phyloP scores from a whole-genome alignment of 2,888 invertebrate species.

The Oligia fasciuncula region DNA sequence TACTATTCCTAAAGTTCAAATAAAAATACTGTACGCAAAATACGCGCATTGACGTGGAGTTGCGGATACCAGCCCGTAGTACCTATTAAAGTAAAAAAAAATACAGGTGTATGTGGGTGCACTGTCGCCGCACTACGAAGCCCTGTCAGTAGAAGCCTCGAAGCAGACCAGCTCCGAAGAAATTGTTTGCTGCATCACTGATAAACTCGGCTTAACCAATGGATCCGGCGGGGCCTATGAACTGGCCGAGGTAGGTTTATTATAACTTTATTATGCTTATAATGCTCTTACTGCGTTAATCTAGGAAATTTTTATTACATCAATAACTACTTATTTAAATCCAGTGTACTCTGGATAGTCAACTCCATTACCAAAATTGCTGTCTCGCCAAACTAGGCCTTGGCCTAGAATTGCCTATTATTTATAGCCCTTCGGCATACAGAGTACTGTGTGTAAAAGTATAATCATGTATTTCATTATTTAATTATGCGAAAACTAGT shows the following conservation, averaged over 20 bases:
- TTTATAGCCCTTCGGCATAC: neutral
- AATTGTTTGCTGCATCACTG: slow-evolving; percentile 96
- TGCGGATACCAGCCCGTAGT: too few relatives aligned
- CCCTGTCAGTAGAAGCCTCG: slow-evolving; percentile 96
- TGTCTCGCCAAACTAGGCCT: neutral
- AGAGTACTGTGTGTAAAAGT: neutral
- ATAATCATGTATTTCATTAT: neutral
- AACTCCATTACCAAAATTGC: neutral
- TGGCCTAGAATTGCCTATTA: neutral
- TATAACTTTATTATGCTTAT: neutral
- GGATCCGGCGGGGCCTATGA: slow-evolving; percentile 92
- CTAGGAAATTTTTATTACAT: neutral
- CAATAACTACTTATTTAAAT: neutral
- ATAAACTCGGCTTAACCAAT: slow-evolving; percentile 89
- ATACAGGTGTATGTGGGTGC: slow-evolving; percentile 96
- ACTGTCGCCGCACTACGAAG: slow-evolving; percentile 96
- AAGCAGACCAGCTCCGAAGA: slow-evolving; percentile 98
- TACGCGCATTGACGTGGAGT: too few relatives aligned
- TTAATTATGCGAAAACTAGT: neutral
- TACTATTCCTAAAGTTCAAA: neutral
- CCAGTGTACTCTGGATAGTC: neutral
- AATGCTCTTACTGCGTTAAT: neutral
- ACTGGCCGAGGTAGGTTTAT: slow-evolving; percentile 92
- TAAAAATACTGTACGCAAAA: slow-evolving; percentile 63
- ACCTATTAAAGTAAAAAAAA: neutral